Conservation (phyloP, 2,113 vertebrate genomes). For the Phasianus colchicus region DNA sequence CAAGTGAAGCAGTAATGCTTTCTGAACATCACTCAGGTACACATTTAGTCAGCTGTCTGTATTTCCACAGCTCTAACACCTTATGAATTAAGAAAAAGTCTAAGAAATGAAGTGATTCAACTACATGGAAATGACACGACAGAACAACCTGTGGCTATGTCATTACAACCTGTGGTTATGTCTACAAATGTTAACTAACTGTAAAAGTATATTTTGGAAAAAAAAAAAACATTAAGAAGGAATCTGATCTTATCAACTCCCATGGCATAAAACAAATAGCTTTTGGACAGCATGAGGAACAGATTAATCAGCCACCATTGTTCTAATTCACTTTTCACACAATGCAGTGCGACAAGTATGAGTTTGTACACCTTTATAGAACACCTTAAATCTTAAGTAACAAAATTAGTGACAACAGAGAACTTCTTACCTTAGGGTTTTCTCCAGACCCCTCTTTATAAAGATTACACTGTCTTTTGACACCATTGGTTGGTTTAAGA, state of each 20-base stretch:
- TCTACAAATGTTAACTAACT: not conserved
- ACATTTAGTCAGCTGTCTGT: not conserved
- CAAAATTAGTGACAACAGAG: not conserved
- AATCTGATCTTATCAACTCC: not conserved
- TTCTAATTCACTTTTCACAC: not conserved
- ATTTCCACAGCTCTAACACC: not conserved
- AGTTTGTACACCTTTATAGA: not conserved
- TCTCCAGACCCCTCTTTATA: not conserved
- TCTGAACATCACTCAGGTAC: not conserved
- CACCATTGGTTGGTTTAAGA: not conserved
- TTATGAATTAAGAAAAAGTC: not conserved
- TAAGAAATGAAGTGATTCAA: not conserved
- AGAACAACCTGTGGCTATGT: not conserved
- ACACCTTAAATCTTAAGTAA: not conserved
- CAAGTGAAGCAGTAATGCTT: not conserved
- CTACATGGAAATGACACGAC: not conserved
- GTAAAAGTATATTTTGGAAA: fast-evolving
- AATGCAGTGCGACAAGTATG: not conserved
- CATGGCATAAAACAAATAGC: not conserved
- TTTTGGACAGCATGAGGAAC: not conserved
- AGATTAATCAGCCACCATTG: not conserved
- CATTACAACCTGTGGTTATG: not conserved
- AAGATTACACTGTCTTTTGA: not conserved
- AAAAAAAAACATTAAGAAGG: not conserved
- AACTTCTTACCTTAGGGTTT: not conserved